These are phyloP conservation scores for Isaurus tuberculatus DNA, from an alignment of 92 coral and sea anemone genomes.

Conservation along the genomic window DNA sequence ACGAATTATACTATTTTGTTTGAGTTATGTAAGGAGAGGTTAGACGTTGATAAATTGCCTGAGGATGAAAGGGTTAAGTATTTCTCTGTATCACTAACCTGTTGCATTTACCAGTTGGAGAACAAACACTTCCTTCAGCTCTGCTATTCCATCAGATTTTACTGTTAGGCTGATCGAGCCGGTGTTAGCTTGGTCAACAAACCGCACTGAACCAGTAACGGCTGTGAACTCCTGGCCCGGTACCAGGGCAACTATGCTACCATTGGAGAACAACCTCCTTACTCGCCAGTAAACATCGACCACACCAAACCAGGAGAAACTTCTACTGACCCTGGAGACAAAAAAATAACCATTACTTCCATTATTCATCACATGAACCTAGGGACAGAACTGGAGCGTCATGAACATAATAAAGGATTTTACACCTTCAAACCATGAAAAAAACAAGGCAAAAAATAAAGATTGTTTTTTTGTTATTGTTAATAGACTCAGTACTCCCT, in stretches of 20 bases:
- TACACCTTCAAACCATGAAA: too few relatives aligned
- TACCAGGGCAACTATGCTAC: constrained; percentile 52
- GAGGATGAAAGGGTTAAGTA: too few relatives aligned
- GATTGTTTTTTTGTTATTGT: too few relatives aligned
- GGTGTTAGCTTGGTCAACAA: constrained; percentile 50
- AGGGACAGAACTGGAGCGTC: too few relatives aligned
- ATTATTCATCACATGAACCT: background rate
- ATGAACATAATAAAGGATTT: too few relatives aligned
- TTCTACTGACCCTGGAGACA: constrained; percentile 70
- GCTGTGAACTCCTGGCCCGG: constrained; percentile 80
- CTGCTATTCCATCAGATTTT: constrained; percentile 75
- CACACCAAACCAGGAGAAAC: constrained; percentile 68
- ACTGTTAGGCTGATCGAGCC: constrained; percentile 63
- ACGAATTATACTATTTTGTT: too few relatives aligned
- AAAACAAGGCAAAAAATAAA: too few relatives aligned
- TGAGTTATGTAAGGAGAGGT: background rate
- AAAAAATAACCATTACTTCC: background rate
- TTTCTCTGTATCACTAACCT: constrained; percentile 70
- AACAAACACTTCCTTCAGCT: constrained; percentile 82
- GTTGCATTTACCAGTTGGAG: constrained; percentile 85
- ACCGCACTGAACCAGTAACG: constrained; percentile 65
- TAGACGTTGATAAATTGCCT: too few relatives aligned
- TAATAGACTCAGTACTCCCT: too few relatives aligned
- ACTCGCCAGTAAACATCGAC: constrained; percentile 87
- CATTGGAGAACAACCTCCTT: constrained; percentile 57